Conservation (phyloP, 2,113 vertebrate genomes). For the Tretioscincus oriximinensis region DNA sequence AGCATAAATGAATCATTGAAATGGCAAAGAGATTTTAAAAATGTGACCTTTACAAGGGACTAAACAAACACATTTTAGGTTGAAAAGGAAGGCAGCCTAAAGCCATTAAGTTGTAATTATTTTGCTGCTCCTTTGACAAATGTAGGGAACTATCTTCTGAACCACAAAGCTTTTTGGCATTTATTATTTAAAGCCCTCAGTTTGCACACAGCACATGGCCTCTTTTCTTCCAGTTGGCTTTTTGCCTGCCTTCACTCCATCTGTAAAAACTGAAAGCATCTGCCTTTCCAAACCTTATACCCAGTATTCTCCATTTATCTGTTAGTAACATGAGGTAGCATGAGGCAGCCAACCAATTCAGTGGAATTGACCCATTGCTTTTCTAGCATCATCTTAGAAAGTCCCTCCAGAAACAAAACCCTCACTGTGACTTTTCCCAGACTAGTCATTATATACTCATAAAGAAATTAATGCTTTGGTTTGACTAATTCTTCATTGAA, state of each 20-base stretch:
- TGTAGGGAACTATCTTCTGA: not conserved
- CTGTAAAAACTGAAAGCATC: conserved; percentile 55
- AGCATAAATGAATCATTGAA: too few species aligned
- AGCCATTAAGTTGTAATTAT: too few species aligned
- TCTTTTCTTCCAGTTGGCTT: conserved; percentile 57
- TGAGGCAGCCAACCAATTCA: not conserved
- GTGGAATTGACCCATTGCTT: conserved; percentile 4
- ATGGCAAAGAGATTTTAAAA: too few species aligned
- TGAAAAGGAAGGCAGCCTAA: too few species aligned
- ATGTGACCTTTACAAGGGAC: too few species aligned
- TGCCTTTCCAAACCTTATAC: conserved; percentile 43
- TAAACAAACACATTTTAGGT: too few species aligned
- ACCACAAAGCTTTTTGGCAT: conserved; percentile 21
- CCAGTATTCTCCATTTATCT: conserved; percentile 52
- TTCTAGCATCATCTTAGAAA: not conserved
- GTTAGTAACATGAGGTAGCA: conserved; percentile 2
- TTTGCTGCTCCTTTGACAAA: conserved; percentile 8
- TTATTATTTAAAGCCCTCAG: conserved; percentile 35
- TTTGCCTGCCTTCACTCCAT: conserved; percentile 58
- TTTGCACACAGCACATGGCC: conserved; percentile 44
- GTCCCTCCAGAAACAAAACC: conserved; percentile 7
- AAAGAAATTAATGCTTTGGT: not conserved
- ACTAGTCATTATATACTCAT: not conserved
- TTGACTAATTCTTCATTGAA: not conserved
- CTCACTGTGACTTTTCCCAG: conserved; percentile 5